These are phyloP conservation scores for Dendroctonus valens DNA, from an alignment of 1,140 invertebrate genomes.

Conservation along the genomic window DNA sequence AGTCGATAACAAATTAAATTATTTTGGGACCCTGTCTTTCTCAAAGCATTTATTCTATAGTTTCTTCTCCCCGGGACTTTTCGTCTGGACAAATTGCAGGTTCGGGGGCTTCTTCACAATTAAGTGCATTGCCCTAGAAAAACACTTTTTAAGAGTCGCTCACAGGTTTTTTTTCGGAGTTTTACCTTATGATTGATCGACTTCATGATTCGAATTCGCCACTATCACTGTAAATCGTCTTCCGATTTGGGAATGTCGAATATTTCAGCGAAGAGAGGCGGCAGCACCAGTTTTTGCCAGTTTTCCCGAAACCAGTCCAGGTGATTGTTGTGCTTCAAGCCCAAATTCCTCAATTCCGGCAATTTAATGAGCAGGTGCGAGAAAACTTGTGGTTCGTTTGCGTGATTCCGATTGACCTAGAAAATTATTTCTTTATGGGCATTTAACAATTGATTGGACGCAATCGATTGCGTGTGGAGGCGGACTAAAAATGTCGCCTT, in stretches of 20 bases:
- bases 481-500: neutral
- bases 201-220: conserved; percentile 33
- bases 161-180: neutral
- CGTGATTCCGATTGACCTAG: conserved; percentile 47
- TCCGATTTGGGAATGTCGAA: conserved; percentile 95
- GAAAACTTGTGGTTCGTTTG: conserved; percentile 59
- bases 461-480: neutral
- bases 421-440: conserved; percentile 19
- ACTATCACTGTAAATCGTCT: conserved; percentile 64
- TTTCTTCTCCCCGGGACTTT: neutral
- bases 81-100: neutral
- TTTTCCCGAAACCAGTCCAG: conserved; percentile 88
- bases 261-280: conserved; percentile 93
- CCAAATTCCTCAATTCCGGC: conserved; percentile 78
- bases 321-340: conserved; percentile 78
- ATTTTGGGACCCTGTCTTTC: conserved; percentile 44
- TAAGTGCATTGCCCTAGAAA: neutral
- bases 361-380: conserved; percentile 70
- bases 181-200: conserved; percentile 25
- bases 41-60: conserved; percentile 20
- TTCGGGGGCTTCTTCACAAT: neutral
- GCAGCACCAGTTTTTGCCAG: conserved; percentile 82
- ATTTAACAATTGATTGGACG: neutral
- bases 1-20: conserved; percentile 25
- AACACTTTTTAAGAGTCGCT: neutral